Conservation (phyloP, 2,113 vertebrate genomes). For the Xiphophorus hellerii region DNA sequence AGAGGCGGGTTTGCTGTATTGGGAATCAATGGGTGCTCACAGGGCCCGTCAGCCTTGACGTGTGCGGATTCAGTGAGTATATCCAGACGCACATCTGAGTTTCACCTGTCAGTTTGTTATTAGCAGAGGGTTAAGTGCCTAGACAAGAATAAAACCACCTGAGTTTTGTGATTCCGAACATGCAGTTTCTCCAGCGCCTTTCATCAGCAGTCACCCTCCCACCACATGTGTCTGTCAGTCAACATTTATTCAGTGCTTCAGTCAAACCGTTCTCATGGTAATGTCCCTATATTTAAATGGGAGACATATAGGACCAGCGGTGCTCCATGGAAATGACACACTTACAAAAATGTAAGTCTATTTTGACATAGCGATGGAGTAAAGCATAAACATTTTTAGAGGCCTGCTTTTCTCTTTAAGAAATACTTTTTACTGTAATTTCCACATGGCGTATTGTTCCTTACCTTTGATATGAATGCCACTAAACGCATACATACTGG, state of each 20-base stretch:
- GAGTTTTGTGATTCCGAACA: background rate
- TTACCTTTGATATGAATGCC: background rate
- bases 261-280: background rate
- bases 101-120: background rate
- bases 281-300: background rate
- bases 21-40: conserved; percentile 33
- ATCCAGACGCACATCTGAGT: background rate
- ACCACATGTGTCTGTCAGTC: background rate
- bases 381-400: too few relatives aligned
- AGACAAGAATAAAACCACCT: background rate
- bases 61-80: conserved; percentile 1
- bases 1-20: conserved; percentile 12
- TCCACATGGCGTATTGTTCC: too few relatives aligned
- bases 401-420: too few relatives aligned
- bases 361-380: too few relatives aligned
- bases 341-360: background rate
- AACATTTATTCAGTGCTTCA: background rate
- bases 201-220: background rate
- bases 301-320: background rate
- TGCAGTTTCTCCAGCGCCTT: background rate
- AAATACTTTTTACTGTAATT: background rate
- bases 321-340: background rate
- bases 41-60: conserved; percentile 26
- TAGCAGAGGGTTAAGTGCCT: background rate
- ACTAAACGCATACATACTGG: background rate